Conservation (phyloP, 2,113 vertebrate species). For the Hippocampus mohnikei region DNA sequence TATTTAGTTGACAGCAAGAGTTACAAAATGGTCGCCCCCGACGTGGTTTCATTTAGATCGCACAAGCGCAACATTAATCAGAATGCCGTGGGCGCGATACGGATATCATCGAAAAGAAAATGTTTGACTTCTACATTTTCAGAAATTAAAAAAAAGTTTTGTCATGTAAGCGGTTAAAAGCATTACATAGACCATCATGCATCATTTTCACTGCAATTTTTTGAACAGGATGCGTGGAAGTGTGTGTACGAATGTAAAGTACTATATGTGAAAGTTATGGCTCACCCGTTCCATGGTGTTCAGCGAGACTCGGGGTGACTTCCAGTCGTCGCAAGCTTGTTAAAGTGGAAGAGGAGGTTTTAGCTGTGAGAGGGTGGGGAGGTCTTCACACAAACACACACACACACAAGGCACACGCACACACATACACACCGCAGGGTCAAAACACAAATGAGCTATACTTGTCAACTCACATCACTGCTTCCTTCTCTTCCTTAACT, state of each 20-base stretch:
- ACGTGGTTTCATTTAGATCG: too few species aligned
- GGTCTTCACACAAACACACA: slow-evolving; percentile 12
- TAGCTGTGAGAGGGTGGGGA: slow-evolving; percentile 3
- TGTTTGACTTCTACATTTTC: too few species aligned
- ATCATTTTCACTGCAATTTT: neutral
- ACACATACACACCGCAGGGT: neutral
- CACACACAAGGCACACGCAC: neutral
- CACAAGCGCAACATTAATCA: too few species aligned
- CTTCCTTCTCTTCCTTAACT: slow-evolving; percentile 26
- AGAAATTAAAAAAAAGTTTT: too few species aligned
- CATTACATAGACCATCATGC: too few species aligned
- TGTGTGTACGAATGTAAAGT: neutral
- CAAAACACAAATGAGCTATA: neutral
- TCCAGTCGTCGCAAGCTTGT: slow-evolving; percentile 37
- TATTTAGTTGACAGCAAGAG: too few species aligned
- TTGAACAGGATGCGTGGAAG: neutral
- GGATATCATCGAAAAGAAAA: too few species aligned
- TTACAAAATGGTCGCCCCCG: too few species aligned
- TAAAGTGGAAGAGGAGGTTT: slow-evolving; percentile 13
- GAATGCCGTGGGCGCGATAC: too few species aligned
- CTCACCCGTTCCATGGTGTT: slow-evolving; percentile 62
- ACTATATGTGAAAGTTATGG: neutral
- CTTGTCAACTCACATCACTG: slow-evolving; percentile 13
- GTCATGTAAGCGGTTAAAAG: too few species aligned
- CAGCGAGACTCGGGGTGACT: slow-evolving; percentile 30